Evolutionary conservation across 2,113 vertebrate species (phyloP).

Genomic region (Sinocyclocheilus grahami): DNA sequence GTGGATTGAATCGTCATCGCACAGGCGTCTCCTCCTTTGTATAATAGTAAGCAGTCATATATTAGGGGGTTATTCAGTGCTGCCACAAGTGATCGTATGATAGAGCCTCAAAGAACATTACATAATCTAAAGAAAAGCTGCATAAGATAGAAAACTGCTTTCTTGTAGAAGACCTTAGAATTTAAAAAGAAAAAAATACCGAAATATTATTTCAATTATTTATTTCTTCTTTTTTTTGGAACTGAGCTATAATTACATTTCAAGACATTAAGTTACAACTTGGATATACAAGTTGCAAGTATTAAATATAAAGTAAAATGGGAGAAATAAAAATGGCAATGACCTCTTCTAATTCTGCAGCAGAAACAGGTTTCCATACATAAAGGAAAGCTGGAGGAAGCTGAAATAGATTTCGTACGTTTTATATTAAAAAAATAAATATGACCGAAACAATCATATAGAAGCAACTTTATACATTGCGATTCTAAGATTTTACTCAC

Average conservation of each 20-base stretch:
- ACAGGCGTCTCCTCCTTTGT: neutral
- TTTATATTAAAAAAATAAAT: no score
- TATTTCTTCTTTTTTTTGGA: no score
- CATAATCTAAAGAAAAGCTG: neutral
- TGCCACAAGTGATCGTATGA: neutral
- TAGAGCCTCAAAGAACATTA: neutral
- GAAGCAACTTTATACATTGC: no score
- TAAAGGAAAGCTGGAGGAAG: neutral
- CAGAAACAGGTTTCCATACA: neutral
- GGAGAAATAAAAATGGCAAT: neutral
- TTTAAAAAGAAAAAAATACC: neutral
- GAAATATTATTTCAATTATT: neutral
- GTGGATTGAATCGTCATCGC: neutral
- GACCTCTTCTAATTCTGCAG: neutral
- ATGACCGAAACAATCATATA: no score
- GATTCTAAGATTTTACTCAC: no score
- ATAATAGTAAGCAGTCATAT: neutral
- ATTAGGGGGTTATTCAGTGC: conserved; percentile 6
- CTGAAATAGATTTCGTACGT: neutral
- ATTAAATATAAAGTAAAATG: neutral
- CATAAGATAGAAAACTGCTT: neutral
- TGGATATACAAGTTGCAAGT: neutral
- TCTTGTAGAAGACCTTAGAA: neutral
- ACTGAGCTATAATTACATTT: neutral
- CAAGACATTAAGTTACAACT: neutral